Conservation (phyloP, 2,797 vertebrate genomes). For the Poliocrania exsul region DNA sequence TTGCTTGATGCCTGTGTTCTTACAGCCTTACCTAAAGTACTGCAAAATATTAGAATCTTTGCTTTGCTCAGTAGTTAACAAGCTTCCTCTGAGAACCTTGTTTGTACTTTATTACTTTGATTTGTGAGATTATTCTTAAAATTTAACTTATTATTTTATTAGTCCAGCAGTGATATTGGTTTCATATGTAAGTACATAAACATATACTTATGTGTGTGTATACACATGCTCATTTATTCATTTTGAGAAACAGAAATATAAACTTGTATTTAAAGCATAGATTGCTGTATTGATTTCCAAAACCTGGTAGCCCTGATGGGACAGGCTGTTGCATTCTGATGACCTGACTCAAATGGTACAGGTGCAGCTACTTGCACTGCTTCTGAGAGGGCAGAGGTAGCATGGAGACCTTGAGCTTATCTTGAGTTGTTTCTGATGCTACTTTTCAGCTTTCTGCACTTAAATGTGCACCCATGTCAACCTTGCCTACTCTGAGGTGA, state of each 20-base stretch:
- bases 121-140: not conserved
- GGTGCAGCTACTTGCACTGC: not conserved
- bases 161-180: not conserved
- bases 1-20: not conserved
- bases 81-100: not conserved
- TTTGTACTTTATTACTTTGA: not conserved
- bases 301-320: not conserved
- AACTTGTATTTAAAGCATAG: not conserved
- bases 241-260: not conserved
- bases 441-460: not conserved
- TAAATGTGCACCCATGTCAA: not conserved
- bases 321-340: not conserved
- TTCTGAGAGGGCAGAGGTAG: not conserved
- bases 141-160: not conserved
- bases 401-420: not conserved
- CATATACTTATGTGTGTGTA: accelerated
- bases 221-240: not conserved
- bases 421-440: not conserved
- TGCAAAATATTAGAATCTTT: not conserved
- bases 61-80: not conserved
- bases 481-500: not conserved
- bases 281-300: not conserved
- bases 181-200: not conserved
- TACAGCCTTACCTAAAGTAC: not conserved
- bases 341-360: not conserved